A percentile compares a stretch with the other conserved stretches of the same genome.
These are phyloP conservation scores for Megalonaias nervosa DNA, from an alignment of 1,140 invertebrate species.

Conservation along the genomic window DNA sequence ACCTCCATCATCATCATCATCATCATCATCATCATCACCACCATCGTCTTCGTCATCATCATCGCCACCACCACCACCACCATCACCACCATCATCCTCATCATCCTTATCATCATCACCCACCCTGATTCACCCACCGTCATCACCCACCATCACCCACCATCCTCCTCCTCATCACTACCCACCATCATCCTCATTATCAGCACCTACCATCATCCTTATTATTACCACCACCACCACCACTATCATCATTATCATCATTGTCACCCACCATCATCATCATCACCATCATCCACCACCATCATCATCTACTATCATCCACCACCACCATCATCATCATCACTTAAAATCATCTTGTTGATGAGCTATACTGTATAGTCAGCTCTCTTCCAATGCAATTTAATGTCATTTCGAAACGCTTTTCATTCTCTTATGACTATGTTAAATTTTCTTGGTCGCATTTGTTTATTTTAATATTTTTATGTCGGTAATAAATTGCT, in stretches of 20 bases:
- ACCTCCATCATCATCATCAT: not conserved
- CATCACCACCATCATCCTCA: not conserved
- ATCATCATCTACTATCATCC: not conserved
- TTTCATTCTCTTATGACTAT: too few species aligned
- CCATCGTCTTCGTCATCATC: not conserved
- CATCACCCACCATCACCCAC: not conserved
- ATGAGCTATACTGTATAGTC: too few species aligned
- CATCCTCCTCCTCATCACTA: not conserved
- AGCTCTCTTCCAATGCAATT: too few species aligned
- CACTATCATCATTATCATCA: not conserved
- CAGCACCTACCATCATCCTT: not conserved
- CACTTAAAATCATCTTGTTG: too few species aligned
- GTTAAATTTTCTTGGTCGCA: too few species aligned
- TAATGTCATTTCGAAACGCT: too few species aligned
- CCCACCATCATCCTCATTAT: not conserved
- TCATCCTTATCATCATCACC: not conserved
- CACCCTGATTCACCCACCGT: not conserved
- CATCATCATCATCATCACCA: not conserved
- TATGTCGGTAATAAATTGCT: too few species aligned
- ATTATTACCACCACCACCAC: not conserved
- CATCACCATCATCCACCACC: too few species aligned
- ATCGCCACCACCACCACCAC: not conserved
- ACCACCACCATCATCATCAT: not conserved
- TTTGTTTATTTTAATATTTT: too few species aligned
- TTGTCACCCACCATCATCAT: too few species aligned